Conservation (phyloP, 2,888 invertebrate species). For the Phytoseiulus persimilis region DNA sequence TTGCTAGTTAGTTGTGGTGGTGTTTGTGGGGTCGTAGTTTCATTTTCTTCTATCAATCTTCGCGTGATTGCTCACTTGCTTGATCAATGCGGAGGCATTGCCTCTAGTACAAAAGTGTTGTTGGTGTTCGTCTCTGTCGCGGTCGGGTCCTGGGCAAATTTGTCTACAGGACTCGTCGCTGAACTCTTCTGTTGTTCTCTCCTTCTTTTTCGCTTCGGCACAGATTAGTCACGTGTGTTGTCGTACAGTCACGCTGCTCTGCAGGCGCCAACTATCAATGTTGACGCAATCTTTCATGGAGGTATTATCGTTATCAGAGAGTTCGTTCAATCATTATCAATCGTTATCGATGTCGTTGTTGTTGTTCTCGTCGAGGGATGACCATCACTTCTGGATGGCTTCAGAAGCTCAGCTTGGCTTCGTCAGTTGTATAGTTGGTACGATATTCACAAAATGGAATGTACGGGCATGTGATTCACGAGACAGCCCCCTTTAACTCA, state of each 20-base stretch:
- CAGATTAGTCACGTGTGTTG: background rate
- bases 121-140: background rate
- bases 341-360: conserved; percentile 14
- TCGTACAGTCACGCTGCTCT: background rate
- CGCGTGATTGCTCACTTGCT: background rate
- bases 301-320: background rate
- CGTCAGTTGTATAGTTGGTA: background rate
- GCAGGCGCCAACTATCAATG: background rate
- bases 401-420: background rate
- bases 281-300: background rate
- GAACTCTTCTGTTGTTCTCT: background rate
- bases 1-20: background rate
- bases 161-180: background rate
- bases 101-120: background rate
- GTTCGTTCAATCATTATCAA: background rate
- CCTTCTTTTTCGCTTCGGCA: background rate
- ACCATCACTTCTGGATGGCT: background rate
- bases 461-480: background rate
- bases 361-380: conserved; percentile 11
- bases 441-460: background rate
- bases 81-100: background rate
- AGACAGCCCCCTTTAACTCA: background rate
- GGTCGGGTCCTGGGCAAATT: background rate
- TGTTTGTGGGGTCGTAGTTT: background rate
- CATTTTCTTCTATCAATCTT: background rate